Evolutionary conservation across 1,140 invertebrate species (phyloP).

Genomic region (Zaprionus capensis): DNA sequence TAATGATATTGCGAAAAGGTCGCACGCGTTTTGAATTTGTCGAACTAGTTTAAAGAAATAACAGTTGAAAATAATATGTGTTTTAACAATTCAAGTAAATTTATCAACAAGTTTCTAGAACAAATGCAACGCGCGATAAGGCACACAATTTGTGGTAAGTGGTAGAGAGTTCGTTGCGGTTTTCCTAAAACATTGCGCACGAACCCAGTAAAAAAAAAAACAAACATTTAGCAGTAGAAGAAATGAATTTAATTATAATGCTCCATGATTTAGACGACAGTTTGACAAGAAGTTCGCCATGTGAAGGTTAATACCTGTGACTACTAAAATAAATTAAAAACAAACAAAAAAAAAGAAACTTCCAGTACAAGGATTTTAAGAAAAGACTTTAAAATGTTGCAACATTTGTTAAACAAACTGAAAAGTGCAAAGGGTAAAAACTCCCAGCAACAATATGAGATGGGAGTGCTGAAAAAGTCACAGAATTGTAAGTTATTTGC

Average conservation of each 20-base stretch:
- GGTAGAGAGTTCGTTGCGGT: conserved; percentile 50
- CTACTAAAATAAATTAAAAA: conserved; percentile 1
- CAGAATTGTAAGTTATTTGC: conserved; percentile 36
- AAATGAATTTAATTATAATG: conserved; percentile 36
- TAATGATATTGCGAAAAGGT: conserved; percentile 29
- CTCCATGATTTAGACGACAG: conserved; percentile 21
- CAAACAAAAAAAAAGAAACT: not conserved
- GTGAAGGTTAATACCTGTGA: conserved; percentile 40
- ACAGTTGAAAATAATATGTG: not conserved
- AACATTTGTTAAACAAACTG: conserved; percentile 47
- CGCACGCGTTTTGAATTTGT: conserved; percentile 48
- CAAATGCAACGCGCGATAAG: conserved; percentile 22
- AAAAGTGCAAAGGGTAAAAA: conserved; percentile 30
- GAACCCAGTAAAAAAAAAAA: conserved; percentile 21
- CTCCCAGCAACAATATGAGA: conserved; percentile 20
- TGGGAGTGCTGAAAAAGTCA: conserved; percentile 32
- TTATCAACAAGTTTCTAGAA: conserved; percentile 21
- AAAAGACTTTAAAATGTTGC: conserved; percentile 49
- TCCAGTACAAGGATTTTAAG: not conserved
- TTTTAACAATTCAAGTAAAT: conserved; percentile 3
- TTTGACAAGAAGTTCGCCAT: conserved; percentile 41
- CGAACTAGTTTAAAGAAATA: conserved; percentile 8
- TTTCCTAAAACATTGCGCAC: conserved; percentile 54
- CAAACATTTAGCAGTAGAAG: not conserved
- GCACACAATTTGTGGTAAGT: conserved; percentile 45